Base-by-base conservation (phyloP, 2,888 invertebrate genomes). In the Noctua fimbriata region DNA sequence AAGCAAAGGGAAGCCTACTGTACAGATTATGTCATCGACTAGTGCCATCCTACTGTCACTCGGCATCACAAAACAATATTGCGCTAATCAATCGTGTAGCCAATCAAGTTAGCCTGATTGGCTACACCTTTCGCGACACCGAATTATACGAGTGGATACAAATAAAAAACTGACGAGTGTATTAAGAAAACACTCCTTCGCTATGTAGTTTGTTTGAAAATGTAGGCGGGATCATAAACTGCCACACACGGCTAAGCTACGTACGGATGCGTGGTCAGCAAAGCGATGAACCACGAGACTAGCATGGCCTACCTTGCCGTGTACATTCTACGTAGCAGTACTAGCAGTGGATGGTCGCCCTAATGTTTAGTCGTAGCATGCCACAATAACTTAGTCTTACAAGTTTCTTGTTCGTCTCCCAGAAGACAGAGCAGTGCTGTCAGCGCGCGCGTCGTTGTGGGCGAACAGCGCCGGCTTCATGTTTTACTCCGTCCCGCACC, bases 401-500 rank as follows among this genome's bases (percentile, higher is more conserved):
- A 66, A 73, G 32, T 14, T n/a, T 1, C 4, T 60, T 7, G 18
- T 28, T 12, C 3, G 24, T 32, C n/a, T 65, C 28, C 0, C 69
- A 89, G 89, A 85, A 85, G 89, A 88, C 82, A 79, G 52, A 16
- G 12, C 21, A n/a, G 12, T 5, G 2, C 49, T 28, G 55, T 3
- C 60, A 18, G 52, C 16, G 7, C 81, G 86, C 7, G 96, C 97
- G 0, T 87, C 94, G 0, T 93, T 98, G 0, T 98, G 97, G 96
- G 88, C 92, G 0, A 95, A 96, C 49, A 97, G 98, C 14, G 96
- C 96, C 10, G 98, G 97, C 0, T 97, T 98, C 83, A 97, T 99
- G 95, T 98, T 99, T 95, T 99, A 98, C 94, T 98, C 98, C 66
- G 98, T 98, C 14, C 99, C 99, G 0, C 99, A 99, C 94, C 97